Evolutionary conservation across 2,113 vertebrate genomes (phyloP).

Genomic region (Rhinogobius similis): DNA sequence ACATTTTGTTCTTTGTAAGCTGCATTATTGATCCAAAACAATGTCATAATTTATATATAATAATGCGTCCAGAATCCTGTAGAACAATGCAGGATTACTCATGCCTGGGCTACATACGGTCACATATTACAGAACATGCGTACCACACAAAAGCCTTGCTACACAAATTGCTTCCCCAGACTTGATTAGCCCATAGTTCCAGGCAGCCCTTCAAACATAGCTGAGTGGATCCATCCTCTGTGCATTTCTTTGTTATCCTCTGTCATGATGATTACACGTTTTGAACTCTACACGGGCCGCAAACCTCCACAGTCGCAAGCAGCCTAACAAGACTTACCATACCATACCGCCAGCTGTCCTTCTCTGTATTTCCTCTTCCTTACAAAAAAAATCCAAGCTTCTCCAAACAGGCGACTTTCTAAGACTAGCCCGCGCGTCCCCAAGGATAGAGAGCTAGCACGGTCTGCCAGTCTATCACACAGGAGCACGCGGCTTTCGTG

Average conservation of each 20-base stretch:
- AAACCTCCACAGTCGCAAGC: slow-evolving; percentile 50
- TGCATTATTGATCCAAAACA: no score
- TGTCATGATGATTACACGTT: slow-evolving; percentile 52
- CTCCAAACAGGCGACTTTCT: slow-evolving; percentile 41
- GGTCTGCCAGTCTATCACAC: slow-evolving; percentile 72
- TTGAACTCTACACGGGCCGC: slow-evolving; percentile 44
- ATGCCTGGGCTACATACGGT: no score
- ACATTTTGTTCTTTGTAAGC: no score
- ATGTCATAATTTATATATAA: no score
- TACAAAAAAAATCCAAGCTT: slow-evolving; percentile 52
- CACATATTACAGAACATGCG: neutral
- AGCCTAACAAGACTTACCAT: slow-evolving; percentile 61
- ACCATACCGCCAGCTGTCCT: slow-evolving; percentile 15
- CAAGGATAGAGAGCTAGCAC: slow-evolving; percentile 59
- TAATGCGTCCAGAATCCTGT: no score
- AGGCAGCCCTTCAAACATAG: slow-evolving; percentile 36
- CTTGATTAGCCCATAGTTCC: slow-evolving; percentile 34
- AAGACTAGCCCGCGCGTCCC: slow-evolving; percentile 58
- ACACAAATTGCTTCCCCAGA: neutral
- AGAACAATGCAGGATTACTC: no score
- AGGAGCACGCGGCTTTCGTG: slow-evolving; percentile 68
- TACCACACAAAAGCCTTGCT: neutral
- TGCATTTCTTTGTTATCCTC: slow-evolving; percentile 30
- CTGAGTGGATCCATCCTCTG: slow-evolving; percentile 39
- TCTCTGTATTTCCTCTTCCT: slow-evolving; percentile 11